Evolutionary conservation across 2,113 vertebrate genomes (phyloP).

Genomic region (Chloroceryle aenea): DNA sequence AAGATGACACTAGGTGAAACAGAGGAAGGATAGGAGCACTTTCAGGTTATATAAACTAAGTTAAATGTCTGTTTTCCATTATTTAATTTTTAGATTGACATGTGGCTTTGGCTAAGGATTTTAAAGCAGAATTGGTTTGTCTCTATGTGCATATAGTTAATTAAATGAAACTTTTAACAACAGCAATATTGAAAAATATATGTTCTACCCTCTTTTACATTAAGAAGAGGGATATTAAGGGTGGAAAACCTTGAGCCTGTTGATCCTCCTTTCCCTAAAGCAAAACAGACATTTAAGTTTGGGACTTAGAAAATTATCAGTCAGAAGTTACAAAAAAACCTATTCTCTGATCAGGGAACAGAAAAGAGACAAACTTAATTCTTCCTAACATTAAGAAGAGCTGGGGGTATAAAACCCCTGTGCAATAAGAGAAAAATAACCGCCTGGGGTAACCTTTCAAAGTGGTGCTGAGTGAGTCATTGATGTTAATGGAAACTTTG

Average conservation of each 20-base stretch:
- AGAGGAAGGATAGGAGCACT: constrained; percentile 32
- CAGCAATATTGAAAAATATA: neutral
- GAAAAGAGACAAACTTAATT: constrained; percentile 44
- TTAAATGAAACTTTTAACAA: constrained; percentile 22
- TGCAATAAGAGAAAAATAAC: neutral
- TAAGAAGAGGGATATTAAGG: constrained; percentile 27
- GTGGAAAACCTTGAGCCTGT: constrained; percentile 52
- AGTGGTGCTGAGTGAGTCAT: constrained; percentile 32
- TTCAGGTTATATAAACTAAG: constrained; percentile 37
- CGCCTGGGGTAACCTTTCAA: neutral
- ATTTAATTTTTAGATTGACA: constrained; percentile 60
- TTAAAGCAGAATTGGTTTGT: neutral
- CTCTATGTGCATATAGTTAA: neutral
- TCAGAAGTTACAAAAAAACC: constrained; percentile 19
- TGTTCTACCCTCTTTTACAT: neutral
- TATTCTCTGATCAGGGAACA: constrained; percentile 44
- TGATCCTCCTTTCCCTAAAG: constrained; percentile 71
- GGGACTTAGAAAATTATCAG: constrained; percentile 51
- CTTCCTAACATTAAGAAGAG: neutral
- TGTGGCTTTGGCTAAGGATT: constrained; percentile 20
- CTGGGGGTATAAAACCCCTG: neutral
- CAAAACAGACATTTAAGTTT: constrained; percentile 65
- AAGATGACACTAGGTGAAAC: constrained; percentile 56
- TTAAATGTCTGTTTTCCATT: constrained; percentile 47
- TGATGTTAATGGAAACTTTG: constrained; percentile 9